Evolutionary conservation across 2,888 invertebrate species (phyloP), one percentile per base, ranked within the genome.

Genomic region (Acrobasis repandana): DNA sequence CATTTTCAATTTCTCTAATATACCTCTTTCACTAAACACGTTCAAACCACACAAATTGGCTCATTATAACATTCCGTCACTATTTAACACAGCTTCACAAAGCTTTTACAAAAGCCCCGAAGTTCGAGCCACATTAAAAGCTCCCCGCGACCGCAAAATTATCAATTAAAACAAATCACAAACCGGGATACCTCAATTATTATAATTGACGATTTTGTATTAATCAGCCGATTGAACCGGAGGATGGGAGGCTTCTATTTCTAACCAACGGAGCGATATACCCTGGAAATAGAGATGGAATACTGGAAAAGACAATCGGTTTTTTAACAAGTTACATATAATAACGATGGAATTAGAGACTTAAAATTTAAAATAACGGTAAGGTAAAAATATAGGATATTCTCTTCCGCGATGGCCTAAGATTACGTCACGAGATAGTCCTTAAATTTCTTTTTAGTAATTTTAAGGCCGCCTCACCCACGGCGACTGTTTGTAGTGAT

Each of bases 191-290:
- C 78, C 73, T 75, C 79, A 77, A 82, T 82, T 80, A 79, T 75
- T 78, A 76, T 81, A 80, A 81, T 83, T 73, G 76, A 76, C 73
- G 77, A 76, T 76, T 81, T 80, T 76, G 74, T 80, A 77, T 81
- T 79, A 82, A 80, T 82, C 80, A 79, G 77, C 71, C 76, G 71
- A 78, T 79, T 76, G 77, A 75, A 74, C 73, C 67, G 64, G 63
- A 59, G 61, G 58, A 65, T 62, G 64, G 64, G 58, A 10, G 62
- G 62, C 18, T 56, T 62, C 61, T 65, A 62, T 67, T 65, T 61
- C 61, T 58, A 65, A 64, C 67, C 68, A 62, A 63, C 68, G 63
- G 48, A 63, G 56, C 65, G 64, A 62, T 59, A 56, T 61, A 47
- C 51, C 58, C 50, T 56, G 47, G 56, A 18, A 1, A 15, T 49